Evolutionary conservation across 23 tunicate genomes (phyloP).

Genomic region (Ascidia mentula): DNA sequence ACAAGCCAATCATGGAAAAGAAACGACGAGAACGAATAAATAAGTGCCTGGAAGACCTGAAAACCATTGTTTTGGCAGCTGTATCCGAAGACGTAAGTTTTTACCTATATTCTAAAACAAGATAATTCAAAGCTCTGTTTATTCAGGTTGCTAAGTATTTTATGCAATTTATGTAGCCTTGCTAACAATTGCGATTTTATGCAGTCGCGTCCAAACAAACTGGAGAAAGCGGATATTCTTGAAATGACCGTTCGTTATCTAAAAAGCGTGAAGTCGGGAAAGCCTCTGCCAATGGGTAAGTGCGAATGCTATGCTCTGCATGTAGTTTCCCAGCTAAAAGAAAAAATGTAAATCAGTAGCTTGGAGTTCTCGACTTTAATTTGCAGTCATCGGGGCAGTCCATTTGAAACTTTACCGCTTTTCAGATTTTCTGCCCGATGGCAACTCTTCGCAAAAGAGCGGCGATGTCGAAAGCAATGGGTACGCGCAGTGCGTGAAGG

Average conservation of each 20-base stretch:
- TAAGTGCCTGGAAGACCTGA: conserved; percentile 79
- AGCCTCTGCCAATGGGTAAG: conserved; percentile 6
- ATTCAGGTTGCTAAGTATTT: neutral
- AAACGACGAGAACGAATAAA: conserved; percentile 84
- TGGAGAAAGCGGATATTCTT: conserved; percentile 89
- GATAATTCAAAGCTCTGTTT: neutral
- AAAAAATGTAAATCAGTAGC: too few relatives aligned
- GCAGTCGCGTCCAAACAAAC: conserved; percentile 80
- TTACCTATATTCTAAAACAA: neutral
- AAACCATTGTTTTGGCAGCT: conserved; percentile 55
- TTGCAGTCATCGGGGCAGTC: too few relatives aligned
- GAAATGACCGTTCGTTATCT: conserved; percentile 87
- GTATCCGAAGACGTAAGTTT: conserved; percentile 52
- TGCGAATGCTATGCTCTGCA: neutral
- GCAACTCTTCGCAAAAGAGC: neutral
- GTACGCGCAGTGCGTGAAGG: conserved; percentile 40
- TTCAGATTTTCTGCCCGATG: neutral
- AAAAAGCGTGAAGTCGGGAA: conserved; percentile 33
- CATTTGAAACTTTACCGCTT: too few relatives aligned
- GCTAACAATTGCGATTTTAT: neutral
- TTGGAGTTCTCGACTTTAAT: too few relatives aligned
- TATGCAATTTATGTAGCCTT: neutral
- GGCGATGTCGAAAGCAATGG: neutral
- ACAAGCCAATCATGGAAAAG: conserved; percentile 95
- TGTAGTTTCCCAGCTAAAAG: too few relatives aligned